phyloP scores from a whole-genome alignment of 2,888 invertebrate species.

The Marasmarcha lunaedactyla region DNA sequence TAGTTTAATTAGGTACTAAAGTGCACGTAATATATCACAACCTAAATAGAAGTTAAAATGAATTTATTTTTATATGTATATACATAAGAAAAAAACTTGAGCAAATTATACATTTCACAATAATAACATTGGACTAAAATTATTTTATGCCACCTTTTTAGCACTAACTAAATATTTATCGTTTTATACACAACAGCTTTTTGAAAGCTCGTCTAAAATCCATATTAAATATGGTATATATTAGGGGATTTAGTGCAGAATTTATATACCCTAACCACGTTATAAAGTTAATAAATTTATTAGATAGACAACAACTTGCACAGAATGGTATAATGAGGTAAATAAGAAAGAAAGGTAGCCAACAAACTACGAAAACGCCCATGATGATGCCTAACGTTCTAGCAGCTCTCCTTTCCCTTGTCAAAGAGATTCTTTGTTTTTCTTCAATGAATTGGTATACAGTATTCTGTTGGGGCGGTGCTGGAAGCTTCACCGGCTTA shows the following conservation, averaged over 20 bases:
- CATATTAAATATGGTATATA: conserved; percentile 95
- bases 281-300: conserved; percentile 86
- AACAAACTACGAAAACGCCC: conserved; percentile 97
- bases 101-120: conserved; percentile 36
- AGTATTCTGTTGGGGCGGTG: conserved; percentile 60
- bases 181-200: conserved; percentile 71
- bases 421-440: conserved; percentile 89
- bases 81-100: conserved; percentile 31
- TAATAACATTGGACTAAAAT: no score
- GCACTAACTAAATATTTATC: conserved; percentile 31
- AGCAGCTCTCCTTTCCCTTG: conserved; percentile 94
- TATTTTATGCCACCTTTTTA: conserved; percentile 20
- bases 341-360: conserved; percentile 98
- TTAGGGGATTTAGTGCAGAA: conserved; percentile 91
- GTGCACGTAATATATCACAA: background rate
- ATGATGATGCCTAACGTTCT: conserved; percentile 96
- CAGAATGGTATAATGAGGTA: conserved; percentile 94
- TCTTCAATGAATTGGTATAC: conserved; percentile 91
- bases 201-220: conserved; percentile 93
- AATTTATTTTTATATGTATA: conserved; percentile 6
- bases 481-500: conserved; percentile 36
- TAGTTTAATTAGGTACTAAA: background rate
- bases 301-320: conserved; percentile 81
- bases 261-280: conserved; percentile 95
- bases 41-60: background rate